Base-by-base conservation (phyloP, 2,797 vertebrate genomes). In the Pipistrellus pipistrellus region DNA sequence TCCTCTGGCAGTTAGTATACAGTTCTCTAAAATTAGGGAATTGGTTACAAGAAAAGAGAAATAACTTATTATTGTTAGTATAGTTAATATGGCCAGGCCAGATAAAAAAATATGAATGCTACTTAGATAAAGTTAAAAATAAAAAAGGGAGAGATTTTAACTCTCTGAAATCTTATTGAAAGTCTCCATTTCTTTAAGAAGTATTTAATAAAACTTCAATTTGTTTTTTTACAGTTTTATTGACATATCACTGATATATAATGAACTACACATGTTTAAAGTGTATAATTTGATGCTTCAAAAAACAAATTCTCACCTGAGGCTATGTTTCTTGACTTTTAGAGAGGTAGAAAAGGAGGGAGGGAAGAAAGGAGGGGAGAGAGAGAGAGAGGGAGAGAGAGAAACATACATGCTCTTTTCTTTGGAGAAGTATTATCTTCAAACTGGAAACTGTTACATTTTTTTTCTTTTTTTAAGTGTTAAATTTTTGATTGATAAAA, bases 401-500 rank as follows among this genome's bases (percentile, higher is more conserved):
- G 23, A 59, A 20, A 66, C 8, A 66, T 66, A 17, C 15, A 32
- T 35, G 3, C 11, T 48, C 75, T 55, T 4, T 41, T 83, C 35
- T 44, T 13, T 75, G 27, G 14, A n/a, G 48, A 77, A 23, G 38
- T 76, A 66, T 38, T 77, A 77, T 48, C 51, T 92, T 85, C 48
- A 85, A 69, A 76, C 27, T 44, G 15, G 35, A 68, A 92, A 69
- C 17, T 55, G 38, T 78, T 85, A 85, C 14, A 77, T 57, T 77
- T 85, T 48, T n/a, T 13, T 12, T 6, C 12, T 30, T 62, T 62
- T 30, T 30, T 62, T 62, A 30, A 62, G 59, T 55, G 51, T 78
- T 85, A 85, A 10, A 85, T 48, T 85, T 85, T 51, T 57, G 17
- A 64, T 30, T 69, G 30, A 69, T 48, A 85, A 38, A 92, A 85